Conservation (phyloP, 2,888 invertebrate species). For the Cremastinae sp. region DNA sequence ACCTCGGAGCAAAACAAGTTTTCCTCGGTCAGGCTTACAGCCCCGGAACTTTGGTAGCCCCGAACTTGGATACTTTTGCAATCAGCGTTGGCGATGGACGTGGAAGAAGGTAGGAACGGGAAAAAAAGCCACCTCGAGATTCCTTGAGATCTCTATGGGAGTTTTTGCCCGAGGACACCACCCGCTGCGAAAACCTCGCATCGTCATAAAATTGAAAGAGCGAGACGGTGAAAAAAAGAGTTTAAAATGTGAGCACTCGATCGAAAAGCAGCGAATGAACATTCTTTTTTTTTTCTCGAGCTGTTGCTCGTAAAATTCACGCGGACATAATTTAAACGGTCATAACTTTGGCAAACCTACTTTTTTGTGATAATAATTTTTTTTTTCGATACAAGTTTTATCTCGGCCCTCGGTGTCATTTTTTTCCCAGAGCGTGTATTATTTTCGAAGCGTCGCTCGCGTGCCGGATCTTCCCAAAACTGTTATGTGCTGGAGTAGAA, state of each 20-base stretch:
- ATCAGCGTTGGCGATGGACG: constrained; percentile 45
- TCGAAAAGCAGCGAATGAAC: not conserved
- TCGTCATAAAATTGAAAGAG: constrained; percentile 49
- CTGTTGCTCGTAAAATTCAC: too few species aligned
- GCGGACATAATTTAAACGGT: not conserved
- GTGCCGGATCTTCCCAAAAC: not conserved
- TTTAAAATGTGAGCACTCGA: not conserved
- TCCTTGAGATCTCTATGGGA: constrained; percentile 42
- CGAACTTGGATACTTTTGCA: constrained; percentile 54
- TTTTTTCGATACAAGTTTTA: not conserved
- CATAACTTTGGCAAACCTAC: too few species aligned
- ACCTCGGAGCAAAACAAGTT: not conserved
- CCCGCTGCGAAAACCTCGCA: constrained; percentile 50
- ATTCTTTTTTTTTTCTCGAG: not conserved
- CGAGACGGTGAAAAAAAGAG: constrained; percentile 17
- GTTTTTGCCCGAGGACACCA: constrained; percentile 30
- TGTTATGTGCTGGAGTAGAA: not conserved
- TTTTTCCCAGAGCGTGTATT: not conserved
- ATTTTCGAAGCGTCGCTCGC: not conserved
- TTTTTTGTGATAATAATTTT: too few species aligned
- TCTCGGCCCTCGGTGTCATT: not conserved
- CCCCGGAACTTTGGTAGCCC: not conserved
- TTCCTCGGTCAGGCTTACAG: not conserved
- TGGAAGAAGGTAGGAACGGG: constrained; percentile 16
- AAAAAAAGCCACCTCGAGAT: constrained; percentile 21